A percentile compares a stretch with the other conserved stretches of the same genome.
Evolutionary conservation across 2,113 vertebrate genomes (phyloP).

Genomic region (Ploceus nigricollis): DNA sequence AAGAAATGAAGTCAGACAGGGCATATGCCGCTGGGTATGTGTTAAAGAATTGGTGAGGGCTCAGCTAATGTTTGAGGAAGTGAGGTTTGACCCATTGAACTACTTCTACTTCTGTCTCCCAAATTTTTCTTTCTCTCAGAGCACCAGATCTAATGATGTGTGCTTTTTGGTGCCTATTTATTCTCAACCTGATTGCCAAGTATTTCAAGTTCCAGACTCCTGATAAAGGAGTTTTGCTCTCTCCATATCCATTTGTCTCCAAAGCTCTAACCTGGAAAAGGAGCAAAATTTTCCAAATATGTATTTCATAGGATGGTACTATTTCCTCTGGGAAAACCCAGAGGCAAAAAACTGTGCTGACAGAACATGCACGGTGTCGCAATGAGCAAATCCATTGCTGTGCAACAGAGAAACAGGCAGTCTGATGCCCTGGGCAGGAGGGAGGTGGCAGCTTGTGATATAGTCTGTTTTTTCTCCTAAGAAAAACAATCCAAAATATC

Average conservation of each 20-base stretch:
- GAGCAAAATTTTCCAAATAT: background rate
- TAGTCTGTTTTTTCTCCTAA: background rate
- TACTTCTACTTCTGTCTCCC: background rate
- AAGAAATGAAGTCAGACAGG: background rate
- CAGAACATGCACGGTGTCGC: fast-evolving
- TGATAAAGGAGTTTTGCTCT: background rate
- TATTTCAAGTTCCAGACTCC: background rate
- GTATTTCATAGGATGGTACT: background rate
- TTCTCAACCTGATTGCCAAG: background rate
- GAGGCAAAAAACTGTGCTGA: background rate
- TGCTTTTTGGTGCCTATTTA: background rate
- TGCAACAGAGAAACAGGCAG: background rate
- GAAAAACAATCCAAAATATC: background rate
- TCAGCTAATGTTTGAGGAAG: background rate
- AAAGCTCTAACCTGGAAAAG: background rate
- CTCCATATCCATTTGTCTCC: background rate
- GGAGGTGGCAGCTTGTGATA: background rate
- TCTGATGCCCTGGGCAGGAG: background rate
- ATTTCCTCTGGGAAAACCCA: background rate
- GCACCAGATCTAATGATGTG: background rate
- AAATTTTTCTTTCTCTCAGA: background rate
- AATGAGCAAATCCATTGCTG: background rate
- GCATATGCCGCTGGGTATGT: background rate
- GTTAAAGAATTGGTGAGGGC: background rate
- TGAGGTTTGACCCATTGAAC: background rate